phyloP scores from a whole-genome alignment of 1,140 invertebrate genomes.

The Neodiprion lecontei region DNA sequence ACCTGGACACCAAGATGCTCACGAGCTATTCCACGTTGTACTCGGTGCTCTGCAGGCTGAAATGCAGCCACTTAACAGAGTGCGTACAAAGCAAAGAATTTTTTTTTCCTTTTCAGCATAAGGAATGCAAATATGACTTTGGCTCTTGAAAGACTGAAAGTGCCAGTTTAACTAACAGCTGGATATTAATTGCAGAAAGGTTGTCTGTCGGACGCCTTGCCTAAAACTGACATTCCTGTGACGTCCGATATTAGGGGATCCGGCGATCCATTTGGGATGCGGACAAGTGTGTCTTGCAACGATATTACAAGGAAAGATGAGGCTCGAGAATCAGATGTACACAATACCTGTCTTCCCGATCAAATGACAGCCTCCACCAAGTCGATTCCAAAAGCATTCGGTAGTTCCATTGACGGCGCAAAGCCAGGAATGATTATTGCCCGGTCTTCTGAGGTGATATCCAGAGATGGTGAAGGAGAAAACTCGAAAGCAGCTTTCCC shows the following conservation, averaged over 20 bases:
- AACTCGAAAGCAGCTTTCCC: constrained; percentile 33
- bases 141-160: too few species aligned
- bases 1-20: constrained; percentile 90
- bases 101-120: not conserved
- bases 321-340: constrained; percentile 27
- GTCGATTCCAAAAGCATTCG: constrained; percentile 44
- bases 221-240: constrained; percentile 35
- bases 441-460: constrained; percentile 52
- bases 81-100: constrained; percentile 46
- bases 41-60: constrained; percentile 88
- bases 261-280: constrained; percentile 41
- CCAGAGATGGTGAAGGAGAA: constrained; percentile 22
- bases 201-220: constrained; percentile 74
- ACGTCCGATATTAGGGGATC: constrained; percentile 43
- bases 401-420: constrained; percentile 21
- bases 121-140: not conserved
- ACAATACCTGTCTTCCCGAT: constrained; percentile 43
- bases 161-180: not conserved
- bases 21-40: constrained; percentile 89
- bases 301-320: constrained; percentile 48
- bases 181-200: constrained; percentile 60
- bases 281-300: constrained; percentile 54
- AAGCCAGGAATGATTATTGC: constrained; percentile 57
- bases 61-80: constrained; percentile 67
- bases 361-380: constrained; percentile 40